These are phyloP conservation scores for Umimayanthus kanabou DNA, from an alignment of 92 coral and sea anemone genomes.

Conservation along the genomic window DNA sequence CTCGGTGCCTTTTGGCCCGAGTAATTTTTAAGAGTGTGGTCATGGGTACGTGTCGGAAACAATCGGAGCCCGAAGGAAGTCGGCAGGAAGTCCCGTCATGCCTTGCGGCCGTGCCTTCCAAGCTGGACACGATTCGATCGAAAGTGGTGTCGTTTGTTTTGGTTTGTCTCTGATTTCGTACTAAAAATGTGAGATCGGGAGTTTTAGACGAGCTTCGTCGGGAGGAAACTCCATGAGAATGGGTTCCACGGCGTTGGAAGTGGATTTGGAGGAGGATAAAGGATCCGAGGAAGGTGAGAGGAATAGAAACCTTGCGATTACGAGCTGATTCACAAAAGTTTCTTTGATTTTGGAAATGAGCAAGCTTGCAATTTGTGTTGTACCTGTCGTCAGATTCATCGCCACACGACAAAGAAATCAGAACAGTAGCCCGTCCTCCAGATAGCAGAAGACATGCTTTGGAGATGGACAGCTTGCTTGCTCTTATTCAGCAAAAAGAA, in stretches of 20 bases:
- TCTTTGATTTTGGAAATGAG: background rate
- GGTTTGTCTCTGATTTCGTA: background rate
- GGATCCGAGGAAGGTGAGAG: constrained; percentile 18
- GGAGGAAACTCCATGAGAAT: constrained; percentile 38
- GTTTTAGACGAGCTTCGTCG: background rate
- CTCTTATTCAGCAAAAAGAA: constrained; percentile 70
- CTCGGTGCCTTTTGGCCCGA: no score
- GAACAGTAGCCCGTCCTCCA: constrained; percentile 49
- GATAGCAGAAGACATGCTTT: constrained; percentile 62
- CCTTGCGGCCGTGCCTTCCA: background rate
- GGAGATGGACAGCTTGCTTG: constrained; percentile 60
- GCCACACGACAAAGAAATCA: constrained; percentile 19
- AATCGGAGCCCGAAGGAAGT: background rate
- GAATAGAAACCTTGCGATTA: background rate
- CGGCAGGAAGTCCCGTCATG: background rate
- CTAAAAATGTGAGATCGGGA: constrained; percentile 14
- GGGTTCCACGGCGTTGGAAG: constrained; percentile 31
- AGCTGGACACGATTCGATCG: background rate
- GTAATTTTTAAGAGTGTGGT: background rate
- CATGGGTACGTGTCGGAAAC: no score
- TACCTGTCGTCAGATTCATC: constrained; percentile 12
- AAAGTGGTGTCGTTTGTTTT: background rate
- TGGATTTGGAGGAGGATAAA: background rate
- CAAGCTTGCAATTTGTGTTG: constrained; percentile 33
- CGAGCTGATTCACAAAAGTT: background rate